These are phyloP conservation scores for Emys orbicularis DNA, from an alignment of 2,797 vertebrate species.

Conservation along the genomic window DNA sequence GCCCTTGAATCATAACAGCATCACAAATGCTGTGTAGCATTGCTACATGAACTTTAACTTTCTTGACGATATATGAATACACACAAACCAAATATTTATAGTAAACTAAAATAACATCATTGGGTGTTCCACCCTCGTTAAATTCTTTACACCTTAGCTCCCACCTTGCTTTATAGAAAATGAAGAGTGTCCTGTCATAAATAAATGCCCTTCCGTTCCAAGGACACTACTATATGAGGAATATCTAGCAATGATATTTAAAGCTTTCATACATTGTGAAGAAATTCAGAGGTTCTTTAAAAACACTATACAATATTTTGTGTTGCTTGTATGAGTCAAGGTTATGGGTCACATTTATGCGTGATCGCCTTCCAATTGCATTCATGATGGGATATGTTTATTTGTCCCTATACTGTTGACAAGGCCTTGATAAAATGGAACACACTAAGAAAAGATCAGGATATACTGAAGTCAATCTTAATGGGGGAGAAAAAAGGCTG, in stretches of 20 bases:
- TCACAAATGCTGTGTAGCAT: rapidly evolving
- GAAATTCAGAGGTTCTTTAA: not conserved
- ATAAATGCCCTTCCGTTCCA: not conserved
- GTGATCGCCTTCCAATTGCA: not conserved
- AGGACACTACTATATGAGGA: not conserved
- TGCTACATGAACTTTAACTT: not conserved
- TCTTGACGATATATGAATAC: not conserved
- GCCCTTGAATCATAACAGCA: not conserved
- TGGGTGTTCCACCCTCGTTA: constrained; percentile 36
- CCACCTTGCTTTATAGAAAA: not conserved
- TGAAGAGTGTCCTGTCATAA: not conserved
- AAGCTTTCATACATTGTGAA: not conserved
- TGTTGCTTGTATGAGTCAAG: not conserved
- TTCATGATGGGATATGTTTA: not conserved
- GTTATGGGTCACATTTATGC: not conserved
- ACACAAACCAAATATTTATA: not conserved
- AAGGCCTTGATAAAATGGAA: not conserved
- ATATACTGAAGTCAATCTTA: constrained; percentile 5
- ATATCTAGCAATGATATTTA: not conserved
- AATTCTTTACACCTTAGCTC: not conserved
- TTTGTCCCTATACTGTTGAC: not conserved
- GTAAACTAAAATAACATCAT: not conserved
- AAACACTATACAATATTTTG: not conserved
- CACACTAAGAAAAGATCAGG: constrained; percentile 15
- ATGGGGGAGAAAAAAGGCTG: not conserved